Base-by-base conservation (phyloP, 2,113 vertebrate genomes). In the Notechis scutatus region DNA sequence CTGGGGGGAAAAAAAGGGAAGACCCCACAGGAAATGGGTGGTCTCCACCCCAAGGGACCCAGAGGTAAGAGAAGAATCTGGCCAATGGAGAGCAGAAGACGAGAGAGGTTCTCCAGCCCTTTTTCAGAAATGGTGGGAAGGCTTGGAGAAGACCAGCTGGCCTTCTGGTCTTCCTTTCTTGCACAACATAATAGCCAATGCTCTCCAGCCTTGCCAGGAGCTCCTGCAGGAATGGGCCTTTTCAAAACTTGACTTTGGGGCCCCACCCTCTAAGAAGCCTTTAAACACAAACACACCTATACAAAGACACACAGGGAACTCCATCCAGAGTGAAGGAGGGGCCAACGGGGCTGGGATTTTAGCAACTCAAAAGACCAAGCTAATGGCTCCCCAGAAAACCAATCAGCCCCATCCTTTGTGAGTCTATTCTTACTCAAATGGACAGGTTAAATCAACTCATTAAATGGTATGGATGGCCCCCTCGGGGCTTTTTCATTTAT, bases 381-480 rank as follows among this genome's bases (percentile, higher is more conserved):
- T 85, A 93, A 90, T 90, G 69, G 69, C 54, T 69, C 3, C 1
- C 55, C 55, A 90, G 26, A 42, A 93, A 56, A 47, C 8, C 26
- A 4, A 61, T 86, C 74, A 87, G n/a, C n/a, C 23, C 55, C 88
- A 34, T 29, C 3, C 55, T 86, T 89, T 14, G 64, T 34, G 69
- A n/a, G 88, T 9, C 92, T 93, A 52, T 93, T 90, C 26, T 90
- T 90, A 57, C 3, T n/a, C 59, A 93, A 93, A 85, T 29, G 54
- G 85, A 42, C 74, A 34, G 45, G 74, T 52, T 85, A 61, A 85
- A 55, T 59, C 88, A 92, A 92, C 45, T 88, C 21, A 85, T 85
- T 90, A 59, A 50, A 59, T 50, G 59, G 4, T 26, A 56, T 42
- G 55, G n/a, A 24, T 14, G 52, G 39, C 24, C 45, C n/a, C 20